These are phyloP conservation scores for Electrophaes corylata DNA, from an alignment of 2,888 invertebrate species.

Conservation along the genomic window DNA sequence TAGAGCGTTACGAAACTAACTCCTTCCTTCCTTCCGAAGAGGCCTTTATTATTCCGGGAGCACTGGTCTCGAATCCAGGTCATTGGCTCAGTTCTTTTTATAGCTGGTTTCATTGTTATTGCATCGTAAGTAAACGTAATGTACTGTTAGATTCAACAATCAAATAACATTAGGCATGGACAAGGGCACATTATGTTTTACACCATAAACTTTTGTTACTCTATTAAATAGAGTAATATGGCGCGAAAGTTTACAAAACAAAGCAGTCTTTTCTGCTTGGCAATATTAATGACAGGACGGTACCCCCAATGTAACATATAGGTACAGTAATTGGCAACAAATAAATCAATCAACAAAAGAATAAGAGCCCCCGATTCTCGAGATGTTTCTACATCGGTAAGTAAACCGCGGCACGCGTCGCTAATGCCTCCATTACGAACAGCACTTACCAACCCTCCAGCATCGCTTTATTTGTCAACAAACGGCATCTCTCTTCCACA, in stretches of 20 bases:
- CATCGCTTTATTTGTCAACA: slow-evolving; percentile 51
- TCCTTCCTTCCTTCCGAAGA: too few relatives aligned
- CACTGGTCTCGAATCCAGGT: slow-evolving; percentile 23
- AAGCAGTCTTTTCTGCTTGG: neutral
- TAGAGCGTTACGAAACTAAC: slow-evolving; percentile 17
- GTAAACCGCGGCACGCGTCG: slow-evolving; percentile 58
- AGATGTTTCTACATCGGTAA: slow-evolving; percentile 51
- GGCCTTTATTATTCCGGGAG: slow-evolving; percentile 18
- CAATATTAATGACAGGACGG: neutral
- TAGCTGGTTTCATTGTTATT: slow-evolving; percentile 27
- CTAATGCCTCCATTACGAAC: slow-evolving; percentile 41
- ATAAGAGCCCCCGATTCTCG: slow-evolving; percentile 26
- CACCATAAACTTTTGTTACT: too few relatives aligned
- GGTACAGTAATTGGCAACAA: slow-evolving; percentile 7
- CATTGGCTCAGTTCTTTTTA: slow-evolving; percentile 31
- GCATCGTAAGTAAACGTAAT: slow-evolving; percentile 17
- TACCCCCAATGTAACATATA: neutral
- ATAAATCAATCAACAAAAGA: slow-evolving; percentile 16
- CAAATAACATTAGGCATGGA: neutral
- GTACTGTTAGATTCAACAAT: neutral
- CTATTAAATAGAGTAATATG: too few relatives aligned
- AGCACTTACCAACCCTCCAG: slow-evolving; percentile 58
- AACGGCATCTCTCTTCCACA: slow-evolving; percentile 43
- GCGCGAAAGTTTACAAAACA: neutral
- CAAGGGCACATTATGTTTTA: neutral